These are phyloP conservation scores for Mus spicilegus DNA, from an alignment of 2,113 vertebrate species.

Conservation along the genomic window DNA sequence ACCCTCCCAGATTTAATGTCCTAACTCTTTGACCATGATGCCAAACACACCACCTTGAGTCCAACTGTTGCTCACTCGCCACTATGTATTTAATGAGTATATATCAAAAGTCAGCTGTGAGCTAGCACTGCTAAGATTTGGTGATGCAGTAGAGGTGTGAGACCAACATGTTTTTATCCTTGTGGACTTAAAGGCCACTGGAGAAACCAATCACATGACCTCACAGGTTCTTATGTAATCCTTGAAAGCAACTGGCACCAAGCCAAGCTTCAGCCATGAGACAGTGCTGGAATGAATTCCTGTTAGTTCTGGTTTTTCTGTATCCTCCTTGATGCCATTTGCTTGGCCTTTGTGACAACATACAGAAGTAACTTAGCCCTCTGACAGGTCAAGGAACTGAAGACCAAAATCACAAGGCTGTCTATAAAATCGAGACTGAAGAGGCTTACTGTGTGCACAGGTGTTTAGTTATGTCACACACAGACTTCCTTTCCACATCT, in stretches of 20 bases:
- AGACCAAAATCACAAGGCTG: not conserved
- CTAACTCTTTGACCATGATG: not conserved
- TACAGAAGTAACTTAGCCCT: not conserved
- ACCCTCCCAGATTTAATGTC: constrained; percentile 17
- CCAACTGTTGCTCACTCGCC: not conserved
- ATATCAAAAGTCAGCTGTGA: not conserved
- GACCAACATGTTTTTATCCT: not conserved
- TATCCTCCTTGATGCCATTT: not conserved
- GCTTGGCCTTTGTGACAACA: not conserved
- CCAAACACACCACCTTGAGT: not conserved
- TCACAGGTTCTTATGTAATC: not conserved
- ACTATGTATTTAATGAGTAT: not conserved
- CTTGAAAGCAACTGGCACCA: not conserved
- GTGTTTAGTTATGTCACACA: not conserved
- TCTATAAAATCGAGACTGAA: not conserved
- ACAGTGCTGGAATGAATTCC: not conserved
- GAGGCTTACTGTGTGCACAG: not conserved
- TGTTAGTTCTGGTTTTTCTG: not conserved
- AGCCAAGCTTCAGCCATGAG: not conserved
- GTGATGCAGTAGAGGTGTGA: not conserved
- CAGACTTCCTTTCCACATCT: not conserved
- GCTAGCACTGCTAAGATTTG: not conserved
- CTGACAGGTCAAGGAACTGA: not conserved
- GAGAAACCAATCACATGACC: not conserved
- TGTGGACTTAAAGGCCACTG: not conserved